Conservation (phyloP, 1,140 invertebrate species). For the Brachionus angularis region DNA sequence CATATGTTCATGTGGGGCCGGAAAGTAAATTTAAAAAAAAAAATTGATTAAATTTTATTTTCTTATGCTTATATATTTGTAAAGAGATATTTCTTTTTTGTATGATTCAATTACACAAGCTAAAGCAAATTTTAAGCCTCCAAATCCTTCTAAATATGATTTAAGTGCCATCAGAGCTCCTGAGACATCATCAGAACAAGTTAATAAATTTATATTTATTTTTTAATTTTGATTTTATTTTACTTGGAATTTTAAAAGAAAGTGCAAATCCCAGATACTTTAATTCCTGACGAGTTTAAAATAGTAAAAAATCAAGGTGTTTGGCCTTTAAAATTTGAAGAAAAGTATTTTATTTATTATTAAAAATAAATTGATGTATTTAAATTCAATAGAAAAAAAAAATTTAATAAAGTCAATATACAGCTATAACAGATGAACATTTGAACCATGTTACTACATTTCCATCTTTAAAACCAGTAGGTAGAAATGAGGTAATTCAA, state of each 20-base stretch:
- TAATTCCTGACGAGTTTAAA: conserved; percentile 57
- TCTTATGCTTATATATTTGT: conserved; percentile 33
- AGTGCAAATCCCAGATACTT: conserved; percentile 52
- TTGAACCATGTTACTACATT: conserved; percentile 57
- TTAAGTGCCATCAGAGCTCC: conserved; percentile 50
- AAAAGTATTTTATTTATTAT: too few species aligned
- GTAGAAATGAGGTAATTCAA: conserved; percentile 54
- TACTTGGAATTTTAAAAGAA: conserved; percentile 38
- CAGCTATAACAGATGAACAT: conserved; percentile 54
- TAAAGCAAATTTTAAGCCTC: not conserved
- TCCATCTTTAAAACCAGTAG: conserved; percentile 57
- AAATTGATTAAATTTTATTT: not conserved
- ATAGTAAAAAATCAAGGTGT: conserved; percentile 58
- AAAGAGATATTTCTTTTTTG: conserved; percentile 57
- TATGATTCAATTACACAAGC: conserved; percentile 50
- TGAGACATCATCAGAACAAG: conserved; percentile 45
- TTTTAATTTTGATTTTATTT: not conserved
- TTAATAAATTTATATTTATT: conserved; percentile 47
- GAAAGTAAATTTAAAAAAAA: conserved; percentile 49
- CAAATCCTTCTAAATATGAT: conserved; percentile 46
- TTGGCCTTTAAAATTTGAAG: conserved; percentile 53
- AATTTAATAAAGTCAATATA: conserved; percentile 52
- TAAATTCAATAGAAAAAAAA: not conserved
- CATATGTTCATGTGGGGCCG: conserved; percentile 56
- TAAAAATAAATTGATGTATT: too few species aligned